Evolutionary conservation across 2,113 vertebrate species (phyloP).

Genomic region (Pterocles gutturalis): DNA sequence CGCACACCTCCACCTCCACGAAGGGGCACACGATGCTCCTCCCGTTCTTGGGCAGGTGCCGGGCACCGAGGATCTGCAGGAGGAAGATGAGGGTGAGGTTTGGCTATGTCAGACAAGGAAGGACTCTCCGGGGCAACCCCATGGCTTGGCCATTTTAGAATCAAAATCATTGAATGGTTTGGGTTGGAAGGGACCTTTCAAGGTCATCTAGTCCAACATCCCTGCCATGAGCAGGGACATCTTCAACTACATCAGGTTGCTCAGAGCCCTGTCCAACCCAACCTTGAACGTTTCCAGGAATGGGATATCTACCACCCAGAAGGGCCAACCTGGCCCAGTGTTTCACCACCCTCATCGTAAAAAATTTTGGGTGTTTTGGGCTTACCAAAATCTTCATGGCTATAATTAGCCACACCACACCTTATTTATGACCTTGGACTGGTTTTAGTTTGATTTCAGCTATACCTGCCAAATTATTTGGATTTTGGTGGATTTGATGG

Average conservation of each 20-base stretch:
- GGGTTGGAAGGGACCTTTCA: neutral
- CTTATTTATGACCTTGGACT: neutral
- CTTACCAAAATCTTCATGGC: neutral
- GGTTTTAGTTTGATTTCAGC: neutral
- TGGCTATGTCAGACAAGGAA: neutral
- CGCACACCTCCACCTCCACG: slow-evolving; percentile 87
- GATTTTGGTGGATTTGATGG: neutral
- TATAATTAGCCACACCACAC: neutral
- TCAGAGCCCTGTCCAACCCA: neutral
- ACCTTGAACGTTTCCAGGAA: neutral
- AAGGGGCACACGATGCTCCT: slow-evolving; percentile 90
- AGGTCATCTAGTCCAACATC: neutral
- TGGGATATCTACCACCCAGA: neutral
- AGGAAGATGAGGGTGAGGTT: neutral
- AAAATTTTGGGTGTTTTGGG: neutral
- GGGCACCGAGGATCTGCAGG: slow-evolving; percentile 82
- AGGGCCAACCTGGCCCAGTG: neutral
- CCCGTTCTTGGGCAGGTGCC: slow-evolving; percentile 87
- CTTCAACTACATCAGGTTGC: neutral
- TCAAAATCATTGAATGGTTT: neutral
- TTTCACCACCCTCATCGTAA: neutral
- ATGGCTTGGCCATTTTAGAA: neutral
- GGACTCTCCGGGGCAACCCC: neutral
- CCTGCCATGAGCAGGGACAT: neutral
- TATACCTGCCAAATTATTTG: neutral